Evolutionary conservation across 2,888 invertebrate species (phyloP).

Genomic region (Hypselothyrea guttata): DNA sequence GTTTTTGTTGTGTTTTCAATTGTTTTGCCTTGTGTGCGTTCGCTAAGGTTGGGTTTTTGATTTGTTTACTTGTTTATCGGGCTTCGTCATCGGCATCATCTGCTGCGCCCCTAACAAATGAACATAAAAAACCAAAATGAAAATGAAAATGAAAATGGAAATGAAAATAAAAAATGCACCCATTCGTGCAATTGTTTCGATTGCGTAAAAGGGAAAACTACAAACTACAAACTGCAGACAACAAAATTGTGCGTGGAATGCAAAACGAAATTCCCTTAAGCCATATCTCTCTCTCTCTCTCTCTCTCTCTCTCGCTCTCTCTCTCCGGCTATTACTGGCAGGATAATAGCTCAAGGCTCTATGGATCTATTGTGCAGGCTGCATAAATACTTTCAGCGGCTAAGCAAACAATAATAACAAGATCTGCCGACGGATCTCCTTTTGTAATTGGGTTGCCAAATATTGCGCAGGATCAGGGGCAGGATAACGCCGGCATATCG

Average conservation of each 20-base stretch:
- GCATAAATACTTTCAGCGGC: slow-evolving; percentile 63
- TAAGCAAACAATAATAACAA: slow-evolving; percentile 60
- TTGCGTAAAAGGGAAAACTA: slow-evolving; percentile 48
- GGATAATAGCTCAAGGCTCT: slow-evolving; percentile 75
- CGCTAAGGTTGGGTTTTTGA: slow-evolving; percentile 19
- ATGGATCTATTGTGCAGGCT: slow-evolving; percentile 68
- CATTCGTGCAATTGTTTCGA: slow-evolving; percentile 65
- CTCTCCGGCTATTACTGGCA: slow-evolving; percentile 27
- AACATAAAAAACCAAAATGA: no score
- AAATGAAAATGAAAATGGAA: no score
- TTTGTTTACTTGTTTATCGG: slow-evolving; percentile 39
- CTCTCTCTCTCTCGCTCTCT: no score
- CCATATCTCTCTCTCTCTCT: no score
- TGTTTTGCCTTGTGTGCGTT: slow-evolving; percentile 21
- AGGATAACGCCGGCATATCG: no score
- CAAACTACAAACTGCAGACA: no score
- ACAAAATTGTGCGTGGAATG: slow-evolving; percentile 34
- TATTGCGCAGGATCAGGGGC: slow-evolving; percentile 56
- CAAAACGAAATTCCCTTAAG: slow-evolving; percentile 47
- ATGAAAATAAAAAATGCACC: no score
- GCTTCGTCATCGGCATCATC: slow-evolving; percentile 24
- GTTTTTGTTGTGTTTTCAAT: slow-evolving; percentile 26
- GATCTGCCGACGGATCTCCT: neutral
- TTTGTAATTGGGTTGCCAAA: slow-evolving; percentile 69
- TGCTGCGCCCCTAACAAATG: slow-evolving; percentile 38